phyloP scores from a whole-genome alignment of 2,888 invertebrate species.

The Pseudococcus longispinus region DNA sequence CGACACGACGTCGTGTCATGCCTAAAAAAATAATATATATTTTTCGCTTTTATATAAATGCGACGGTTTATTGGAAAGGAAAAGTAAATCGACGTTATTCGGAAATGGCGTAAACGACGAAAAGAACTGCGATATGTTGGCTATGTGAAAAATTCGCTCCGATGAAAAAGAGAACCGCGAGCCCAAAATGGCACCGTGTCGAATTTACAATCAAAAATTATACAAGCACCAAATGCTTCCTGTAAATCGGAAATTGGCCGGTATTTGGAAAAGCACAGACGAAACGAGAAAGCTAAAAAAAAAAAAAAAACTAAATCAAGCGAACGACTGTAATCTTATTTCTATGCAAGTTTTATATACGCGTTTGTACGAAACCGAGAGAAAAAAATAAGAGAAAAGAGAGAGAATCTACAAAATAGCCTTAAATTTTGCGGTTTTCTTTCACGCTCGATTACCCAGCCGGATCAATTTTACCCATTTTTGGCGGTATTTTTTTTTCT shows the following conservation, averaged over 20 bases:
- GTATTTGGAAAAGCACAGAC: background rate
- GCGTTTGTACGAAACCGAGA: background rate
- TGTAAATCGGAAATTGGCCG: background rate
- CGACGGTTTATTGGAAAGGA: background rate
- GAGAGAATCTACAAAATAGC: background rate
- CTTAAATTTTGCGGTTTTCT: constrained; percentile 41
- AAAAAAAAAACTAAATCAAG: constrained; percentile 27
- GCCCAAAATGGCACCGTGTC: background rate
- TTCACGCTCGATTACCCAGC: constrained; percentile 36
- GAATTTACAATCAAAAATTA: constrained; percentile 5
- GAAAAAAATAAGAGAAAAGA: background rate
- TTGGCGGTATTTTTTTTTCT: background rate
- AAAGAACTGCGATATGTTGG: background rate
- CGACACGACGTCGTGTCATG: background rate
- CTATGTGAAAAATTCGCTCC: background rate
- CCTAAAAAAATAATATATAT: background rate
- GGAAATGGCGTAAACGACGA: background rate
- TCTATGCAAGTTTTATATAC: constrained; percentile 37
- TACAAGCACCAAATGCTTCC: background rate
- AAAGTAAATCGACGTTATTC: background rate
- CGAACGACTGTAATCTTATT: constrained; percentile 42
- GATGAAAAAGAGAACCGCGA: background rate
- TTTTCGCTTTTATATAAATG: background rate
- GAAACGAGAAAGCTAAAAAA: background rate
- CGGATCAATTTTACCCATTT: constrained; percentile 12